Percentiles rank a stretch among this genome's conserved stretches.
Conservation (phyloP, 1,140 invertebrate genomes). For the Venturia canescens region DNA sequence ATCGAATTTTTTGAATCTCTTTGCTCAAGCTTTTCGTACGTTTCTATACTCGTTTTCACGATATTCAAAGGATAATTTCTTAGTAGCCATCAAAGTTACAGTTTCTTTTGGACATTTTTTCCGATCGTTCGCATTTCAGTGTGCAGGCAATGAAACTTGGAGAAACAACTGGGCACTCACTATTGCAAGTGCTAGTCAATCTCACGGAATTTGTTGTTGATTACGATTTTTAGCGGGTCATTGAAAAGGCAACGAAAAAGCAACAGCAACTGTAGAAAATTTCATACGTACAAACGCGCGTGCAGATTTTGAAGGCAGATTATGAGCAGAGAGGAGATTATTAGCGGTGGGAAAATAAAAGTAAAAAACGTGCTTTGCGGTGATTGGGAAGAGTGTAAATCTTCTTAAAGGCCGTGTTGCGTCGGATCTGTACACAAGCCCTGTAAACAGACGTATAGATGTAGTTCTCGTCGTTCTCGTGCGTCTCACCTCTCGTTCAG, state of each 20-base stretch:
- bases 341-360: conserved; percentile 1
- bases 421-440: neutral
- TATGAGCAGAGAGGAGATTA: conserved; percentile 7
- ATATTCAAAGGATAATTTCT: too few relatives aligned
- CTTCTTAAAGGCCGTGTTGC: conserved; percentile 26
- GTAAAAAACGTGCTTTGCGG: neutral
- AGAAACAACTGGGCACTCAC: too few relatives aligned
- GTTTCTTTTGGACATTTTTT: too few relatives aligned
- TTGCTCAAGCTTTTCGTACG: too few relatives aligned
- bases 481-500: neutral
- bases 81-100: too few relatives aligned
- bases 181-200: neutral
- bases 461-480: neutral
- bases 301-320: neutral
- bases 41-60: too few relatives aligned
- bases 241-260: neutral
- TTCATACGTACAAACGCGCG: neutral
- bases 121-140: too few relatives aligned
- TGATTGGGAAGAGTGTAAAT: conserved; percentile 6
- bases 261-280: neutral
- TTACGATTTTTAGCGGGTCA: neutral
- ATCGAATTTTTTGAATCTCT: too few relatives aligned
- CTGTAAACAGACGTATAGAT: neutral
- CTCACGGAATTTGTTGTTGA: neutral
- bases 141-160: too few relatives aligned